Conservation (phyloP, 1,140 invertebrate species). For the Chelonus insularis region DNA sequence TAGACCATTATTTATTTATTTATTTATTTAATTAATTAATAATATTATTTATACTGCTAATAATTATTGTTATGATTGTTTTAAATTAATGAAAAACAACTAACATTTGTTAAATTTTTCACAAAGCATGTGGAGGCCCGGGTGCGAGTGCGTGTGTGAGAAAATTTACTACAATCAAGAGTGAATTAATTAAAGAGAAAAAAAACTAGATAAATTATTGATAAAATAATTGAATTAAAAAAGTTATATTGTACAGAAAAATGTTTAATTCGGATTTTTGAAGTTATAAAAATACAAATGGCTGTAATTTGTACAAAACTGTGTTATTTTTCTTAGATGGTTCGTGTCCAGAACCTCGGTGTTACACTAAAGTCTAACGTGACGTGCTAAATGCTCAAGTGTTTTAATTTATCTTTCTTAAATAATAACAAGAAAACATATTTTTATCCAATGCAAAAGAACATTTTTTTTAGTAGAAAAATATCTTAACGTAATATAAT, state of each 20-base stretch:
- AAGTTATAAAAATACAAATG: slow-evolving; percentile 50
- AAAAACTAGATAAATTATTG: neutral
- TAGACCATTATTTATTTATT: slow-evolving; percentile 2
- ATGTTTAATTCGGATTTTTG: slow-evolving; percentile 20
- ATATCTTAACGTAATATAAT: slow-evolving; percentile 6
- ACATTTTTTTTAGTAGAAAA: slow-evolving; percentile 1
- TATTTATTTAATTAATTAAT: slow-evolving; percentile 3
- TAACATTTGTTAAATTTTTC: too few species aligned
- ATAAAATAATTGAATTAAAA: neutral
- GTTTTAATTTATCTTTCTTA: slow-evolving; percentile 45
- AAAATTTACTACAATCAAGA: slow-evolving; percentile 13
- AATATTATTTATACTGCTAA: neutral
- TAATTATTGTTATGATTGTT: neutral
- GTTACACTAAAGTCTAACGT: slow-evolving; percentile 39
- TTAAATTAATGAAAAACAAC: too few species aligned
- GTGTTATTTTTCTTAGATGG: slow-evolving; percentile 29
- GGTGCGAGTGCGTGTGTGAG: slow-evolving; percentile 35
- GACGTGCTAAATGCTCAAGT: slow-evolving; percentile 51
- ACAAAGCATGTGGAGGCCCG: slow-evolving; percentile 3
- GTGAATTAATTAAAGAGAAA: slow-evolving; percentile 9
- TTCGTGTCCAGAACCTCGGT: slow-evolving; percentile 42
- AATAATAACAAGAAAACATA: too few species aligned
- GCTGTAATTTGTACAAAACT: slow-evolving; percentile 53
- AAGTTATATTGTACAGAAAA: slow-evolving; percentile 51
- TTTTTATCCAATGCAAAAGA: slow-evolving; percentile 14